Base-by-base conservation (phyloP, 2,797 vertebrate species). In the Urosaurus nigricauda region DNA sequence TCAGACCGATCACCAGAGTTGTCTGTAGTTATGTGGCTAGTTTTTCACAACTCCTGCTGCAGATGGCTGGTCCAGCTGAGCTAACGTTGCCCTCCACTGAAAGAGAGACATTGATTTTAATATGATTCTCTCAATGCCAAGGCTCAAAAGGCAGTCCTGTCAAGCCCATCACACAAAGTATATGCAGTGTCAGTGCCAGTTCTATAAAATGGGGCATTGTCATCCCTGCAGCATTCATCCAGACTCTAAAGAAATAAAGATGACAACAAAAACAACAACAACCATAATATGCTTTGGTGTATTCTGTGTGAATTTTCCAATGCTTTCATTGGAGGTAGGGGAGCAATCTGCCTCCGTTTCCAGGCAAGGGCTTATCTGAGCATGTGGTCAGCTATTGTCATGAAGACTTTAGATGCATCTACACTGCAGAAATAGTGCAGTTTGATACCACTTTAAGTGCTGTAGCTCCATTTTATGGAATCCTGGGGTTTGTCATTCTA, bases 1-100 rank as follows among this genome's bases (percentile, higher is more conserved):
- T 97, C 96, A 96, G 95, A 96, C 97, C 95, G 96, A 97, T 97
- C 96, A 97, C 96, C 95, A 95, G 95, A 91, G 94, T 95, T 94
- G 93, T 92, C 95, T 94, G 94, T 90, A 96, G 96, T 95, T 96
- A 95, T 91, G 26, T 94, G 96, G 96, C 95, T 95, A 93, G 95
- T 96, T 89, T 96, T 86, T 96, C 94, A 94, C 95, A 92, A 95
- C 96, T 96, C 95, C 95, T 92, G 92, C 95, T 93, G 94, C 93
- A 93, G 92, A 56, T 92, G 90, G 92, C 91, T 86, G 94, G 90
- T 92, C 95, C 96, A 96, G 97, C 96, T 97, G 97, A 96, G 95
- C 94, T 96, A 94, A 81, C 85, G 92, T 92, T 94, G 95, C 93
- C 92, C 90, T 94, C 92, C 92, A 93, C 94, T 88, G 95, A 95